Evolutionary conservation across 1,140 invertebrate species (phyloP).

Genomic region (Trialeurodes vaporariorum): DNA sequence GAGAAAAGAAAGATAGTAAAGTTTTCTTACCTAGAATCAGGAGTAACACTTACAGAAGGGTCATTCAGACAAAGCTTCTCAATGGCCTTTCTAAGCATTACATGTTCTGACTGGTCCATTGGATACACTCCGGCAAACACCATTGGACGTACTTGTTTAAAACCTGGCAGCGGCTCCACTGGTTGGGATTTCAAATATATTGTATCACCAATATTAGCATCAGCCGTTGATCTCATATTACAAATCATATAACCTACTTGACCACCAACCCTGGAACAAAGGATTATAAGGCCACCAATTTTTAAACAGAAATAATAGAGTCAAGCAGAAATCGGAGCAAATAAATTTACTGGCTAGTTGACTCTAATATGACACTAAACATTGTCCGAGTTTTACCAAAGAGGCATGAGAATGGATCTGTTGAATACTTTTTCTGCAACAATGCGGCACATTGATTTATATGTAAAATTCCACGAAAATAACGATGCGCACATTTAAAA

Average conservation of each 20-base stretch:
- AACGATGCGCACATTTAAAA: no score
- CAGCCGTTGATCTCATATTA: slow-evolving; percentile 64
- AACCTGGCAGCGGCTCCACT: slow-evolving; percentile 50
- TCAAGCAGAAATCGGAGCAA: neutral
- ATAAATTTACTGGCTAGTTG: no score
- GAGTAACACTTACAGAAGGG: slow-evolving; percentile 64
- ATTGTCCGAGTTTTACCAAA: no score
- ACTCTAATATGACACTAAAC: no score
- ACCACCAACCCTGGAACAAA: slow-evolving; percentile 48
- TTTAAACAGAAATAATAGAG: neutral
- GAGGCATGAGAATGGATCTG: no score
- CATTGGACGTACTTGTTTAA: slow-evolving; percentile 67
- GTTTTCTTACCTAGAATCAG: slow-evolving; percentile 68
- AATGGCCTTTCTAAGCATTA: slow-evolving; percentile 61
- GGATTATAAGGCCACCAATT: no score
- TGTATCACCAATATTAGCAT: slow-evolving; percentile 78
- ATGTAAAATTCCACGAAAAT: no score
- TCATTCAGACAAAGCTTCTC: slow-evolving; percentile 91
- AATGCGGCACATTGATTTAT: no score
- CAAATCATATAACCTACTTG: slow-evolving; percentile 73
- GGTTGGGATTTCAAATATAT: slow-evolving; percentile 43
- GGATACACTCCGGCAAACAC: slow-evolving; percentile 94
- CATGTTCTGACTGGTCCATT: slow-evolving; percentile 72
- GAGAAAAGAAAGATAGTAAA: no score
- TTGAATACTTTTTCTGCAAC: no score